phyloP scores from a whole-genome alignment of 2,888 invertebrate species.

The Gisinianus flammeolus region DNA sequence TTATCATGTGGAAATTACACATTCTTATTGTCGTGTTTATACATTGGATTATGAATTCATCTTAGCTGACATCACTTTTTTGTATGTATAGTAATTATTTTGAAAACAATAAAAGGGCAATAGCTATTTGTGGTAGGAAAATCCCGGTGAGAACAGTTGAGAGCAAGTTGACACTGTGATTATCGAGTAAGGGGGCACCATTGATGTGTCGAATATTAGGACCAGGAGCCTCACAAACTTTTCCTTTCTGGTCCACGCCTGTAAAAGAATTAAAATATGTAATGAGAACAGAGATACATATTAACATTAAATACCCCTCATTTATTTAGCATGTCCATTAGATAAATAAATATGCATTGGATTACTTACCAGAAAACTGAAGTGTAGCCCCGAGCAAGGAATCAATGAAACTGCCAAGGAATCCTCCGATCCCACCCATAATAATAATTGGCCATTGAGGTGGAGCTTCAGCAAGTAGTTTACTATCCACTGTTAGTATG shows the following conservation, averaged over 20 bases:
- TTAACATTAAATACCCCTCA: slow-evolving; percentile 6
- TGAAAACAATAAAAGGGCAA: no score
- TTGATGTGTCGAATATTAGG: slow-evolving; percentile 75
- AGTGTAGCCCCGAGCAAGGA: slow-evolving; percentile 83
- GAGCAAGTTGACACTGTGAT: slow-evolving; percentile 86
- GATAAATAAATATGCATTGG: neutral
- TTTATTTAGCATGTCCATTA: slow-evolving; percentile 14
- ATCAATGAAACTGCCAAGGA: slow-evolving; percentile 81
- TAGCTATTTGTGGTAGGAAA: slow-evolving; percentile 71
- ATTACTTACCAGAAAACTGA: slow-evolving; percentile 76
- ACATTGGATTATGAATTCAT: no score
- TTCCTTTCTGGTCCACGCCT: slow-evolving; percentile 73
- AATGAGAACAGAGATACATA: neutral
- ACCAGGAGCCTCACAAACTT: slow-evolving; percentile 75
- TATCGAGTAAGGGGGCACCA: slow-evolving; percentile 78
- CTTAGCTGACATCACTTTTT: no score
- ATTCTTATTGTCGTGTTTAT: no score
- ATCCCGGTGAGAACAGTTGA: slow-evolving; percentile 77
- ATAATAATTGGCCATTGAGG: slow-evolving; percentile 79
- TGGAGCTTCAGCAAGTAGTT: slow-evolving; percentile 68
- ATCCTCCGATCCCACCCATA: slow-evolving; percentile 72
- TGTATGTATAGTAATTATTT: no score
- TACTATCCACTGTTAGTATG: slow-evolving; percentile 69
- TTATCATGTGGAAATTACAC: no score
- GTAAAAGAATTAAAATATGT: slow-evolving; percentile 59